phyloP scores from a whole-genome alignment of 2,113 vertebrate genomes.

The Xenopus tropicalis region DNA sequence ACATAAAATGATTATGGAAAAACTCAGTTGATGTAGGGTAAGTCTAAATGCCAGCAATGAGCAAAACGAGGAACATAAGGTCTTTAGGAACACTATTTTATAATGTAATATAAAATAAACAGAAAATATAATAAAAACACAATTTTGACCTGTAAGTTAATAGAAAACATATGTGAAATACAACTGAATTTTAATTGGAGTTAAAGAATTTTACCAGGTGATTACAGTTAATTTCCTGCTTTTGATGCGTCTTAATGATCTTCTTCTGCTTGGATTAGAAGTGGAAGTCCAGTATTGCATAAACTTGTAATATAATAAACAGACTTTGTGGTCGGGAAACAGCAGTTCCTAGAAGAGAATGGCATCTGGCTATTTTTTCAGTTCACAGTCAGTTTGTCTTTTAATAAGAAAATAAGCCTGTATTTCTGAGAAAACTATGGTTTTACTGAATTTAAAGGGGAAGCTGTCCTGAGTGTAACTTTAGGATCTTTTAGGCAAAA shows the following conservation, averaged over 20 bases:
- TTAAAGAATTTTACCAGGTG: neutral
- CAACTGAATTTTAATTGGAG: neutral
- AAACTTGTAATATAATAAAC: conserved; percentile 15
- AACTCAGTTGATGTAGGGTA: too few relatives aligned
- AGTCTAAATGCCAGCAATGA: too few relatives aligned
- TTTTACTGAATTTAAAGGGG: too few relatives aligned
- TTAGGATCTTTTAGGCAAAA: too few relatives aligned
- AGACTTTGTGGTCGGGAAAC: conserved; percentile 1
- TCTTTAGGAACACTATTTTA: too few relatives aligned
- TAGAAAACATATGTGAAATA: neutral
- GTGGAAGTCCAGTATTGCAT: conserved; percentile 7
- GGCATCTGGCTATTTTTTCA: neutral
- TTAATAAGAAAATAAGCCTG: too few relatives aligned
- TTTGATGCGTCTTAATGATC: neutral
- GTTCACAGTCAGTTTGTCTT: too few relatives aligned
- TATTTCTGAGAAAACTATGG: too few relatives aligned
- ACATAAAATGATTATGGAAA: too few relatives aligned
- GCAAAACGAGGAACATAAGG: too few relatives aligned
- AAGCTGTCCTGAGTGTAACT: too few relatives aligned
- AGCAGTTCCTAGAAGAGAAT: neutral
- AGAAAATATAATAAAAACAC: neutral
- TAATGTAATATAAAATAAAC: too few relatives aligned
- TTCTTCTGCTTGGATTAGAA: conserved; percentile 1
- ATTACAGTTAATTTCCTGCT: conserved; percentile 14
- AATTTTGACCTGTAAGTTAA: neutral